A percentile compares a stretch with the other conserved stretches of the same genome.
Conservation (phyloP, 2,113 vertebrate species). For the Hippocampus guttulatus region DNA sequence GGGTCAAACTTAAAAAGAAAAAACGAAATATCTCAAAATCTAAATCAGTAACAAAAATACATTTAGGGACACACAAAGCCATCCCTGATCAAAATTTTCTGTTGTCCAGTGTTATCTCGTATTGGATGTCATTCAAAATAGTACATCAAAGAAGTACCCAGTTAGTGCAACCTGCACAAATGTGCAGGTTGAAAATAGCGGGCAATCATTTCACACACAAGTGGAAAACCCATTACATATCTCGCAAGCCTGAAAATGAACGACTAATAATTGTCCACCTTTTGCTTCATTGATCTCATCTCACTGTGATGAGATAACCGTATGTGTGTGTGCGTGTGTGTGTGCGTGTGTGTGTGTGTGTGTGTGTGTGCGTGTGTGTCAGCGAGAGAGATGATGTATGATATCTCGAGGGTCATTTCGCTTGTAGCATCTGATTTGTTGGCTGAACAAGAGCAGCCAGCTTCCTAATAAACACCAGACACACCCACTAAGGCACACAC, state of each 20-base stretch:
- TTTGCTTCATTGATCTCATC: conserved; percentile 4
- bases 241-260: neutral
- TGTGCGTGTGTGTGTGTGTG: neutral
- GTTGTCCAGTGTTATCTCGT: neutral
- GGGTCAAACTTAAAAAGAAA: too few species aligned
- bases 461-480: neutral
- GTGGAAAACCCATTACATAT: neutral
- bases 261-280: neutral
- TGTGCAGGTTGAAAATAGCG: neutral
- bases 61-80: too few species aligned
- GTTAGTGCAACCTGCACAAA: too few species aligned
- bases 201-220: neutral
- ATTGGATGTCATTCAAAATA: neutral
- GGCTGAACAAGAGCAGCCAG: neutral
- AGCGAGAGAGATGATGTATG: neutral
- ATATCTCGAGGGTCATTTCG: neutral
- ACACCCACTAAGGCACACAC: neutral
- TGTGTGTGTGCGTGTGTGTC: neutral
- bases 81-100: too few species aligned
- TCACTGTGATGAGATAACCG: neutral
- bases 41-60: too few species aligned
- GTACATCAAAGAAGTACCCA: neutral
- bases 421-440: neutral
- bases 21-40: too few species aligned
- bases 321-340: neutral